Conservation (phyloP, 2,888 invertebrate species). For the Laspeyria flexula region DNA sequence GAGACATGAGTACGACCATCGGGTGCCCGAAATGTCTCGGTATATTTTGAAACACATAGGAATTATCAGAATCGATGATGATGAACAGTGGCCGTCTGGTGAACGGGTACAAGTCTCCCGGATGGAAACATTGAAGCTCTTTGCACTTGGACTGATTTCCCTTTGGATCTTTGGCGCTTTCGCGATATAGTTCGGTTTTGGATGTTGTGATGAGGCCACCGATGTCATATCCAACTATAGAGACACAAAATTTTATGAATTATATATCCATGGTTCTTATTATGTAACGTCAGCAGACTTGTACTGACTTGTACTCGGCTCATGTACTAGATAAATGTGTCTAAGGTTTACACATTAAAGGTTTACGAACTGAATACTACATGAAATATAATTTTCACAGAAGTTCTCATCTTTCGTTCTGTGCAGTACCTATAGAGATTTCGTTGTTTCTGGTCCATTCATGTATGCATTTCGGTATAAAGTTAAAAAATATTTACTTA, state of each 20-base stretch:
- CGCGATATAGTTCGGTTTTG: conserved; percentile 89
- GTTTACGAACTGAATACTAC: too few relatives aligned
- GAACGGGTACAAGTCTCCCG: conserved; percentile 97
- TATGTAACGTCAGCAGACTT: too few relatives aligned
- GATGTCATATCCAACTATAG: conserved; percentile 93
- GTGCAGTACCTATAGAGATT: too few relatives aligned
- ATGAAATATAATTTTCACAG: too few relatives aligned
- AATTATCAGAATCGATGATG: conserved; percentile 98
- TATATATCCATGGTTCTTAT: too few relatives aligned
- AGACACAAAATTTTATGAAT: not conserved
- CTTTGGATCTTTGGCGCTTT: conserved; percentile 59
- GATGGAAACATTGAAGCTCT: conserved; percentile 93
- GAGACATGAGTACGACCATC: conserved; percentile 96
- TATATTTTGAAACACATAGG: conserved; percentile 95
- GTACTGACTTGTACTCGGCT: too few relatives aligned
- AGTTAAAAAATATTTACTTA: conserved; percentile 71
- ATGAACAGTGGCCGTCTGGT: conserved; percentile 96
- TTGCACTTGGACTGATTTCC: conserved; percentile 64
- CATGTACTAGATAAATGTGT: too few relatives aligned
- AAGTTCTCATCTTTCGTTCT: too few relatives aligned
- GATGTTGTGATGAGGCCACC: conserved; percentile 96
- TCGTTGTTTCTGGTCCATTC: not conserved
- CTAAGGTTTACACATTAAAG: too few relatives aligned
- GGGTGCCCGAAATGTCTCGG: conserved; percentile 97
- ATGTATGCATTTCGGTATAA: not conserved